Percentiles rank a stretch among this genome's conserved stretches.
These are phyloP conservation scores for Amblyopsis rosae DNA, from an alignment of 2,113 vertebrate species.

Conservation along the genomic window DNA sequence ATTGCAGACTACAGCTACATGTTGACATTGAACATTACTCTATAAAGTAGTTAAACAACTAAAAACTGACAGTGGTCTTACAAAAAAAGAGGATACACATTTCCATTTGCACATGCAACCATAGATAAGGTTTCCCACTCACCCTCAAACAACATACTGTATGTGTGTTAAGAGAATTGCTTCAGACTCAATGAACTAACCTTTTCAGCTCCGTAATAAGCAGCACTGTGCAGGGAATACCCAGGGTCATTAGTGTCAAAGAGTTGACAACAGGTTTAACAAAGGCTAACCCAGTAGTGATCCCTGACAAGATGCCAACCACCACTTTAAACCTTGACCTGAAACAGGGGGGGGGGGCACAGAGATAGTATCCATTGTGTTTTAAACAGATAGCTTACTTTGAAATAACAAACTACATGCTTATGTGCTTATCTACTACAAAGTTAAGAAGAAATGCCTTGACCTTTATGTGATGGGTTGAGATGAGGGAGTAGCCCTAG, in stretches of 20 bases:
- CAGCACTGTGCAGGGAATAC: slow-evolving; percentile 89
- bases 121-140: not conserved
- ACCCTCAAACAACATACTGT: not conserved
- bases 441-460: not conserved
- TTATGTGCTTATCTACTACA: not conserved
- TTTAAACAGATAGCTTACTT: too few relatives aligned
- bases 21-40: not conserved
- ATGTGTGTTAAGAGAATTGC: not conserved
- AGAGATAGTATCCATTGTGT: too few relatives aligned
- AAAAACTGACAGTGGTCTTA: not conserved
- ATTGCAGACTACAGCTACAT: not conserved
- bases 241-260: slow-evolving; percentile 92
- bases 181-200: slow-evolving; percentile 64
- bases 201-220: slow-evolving; percentile 93
- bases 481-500: slow-evolving; percentile 22
- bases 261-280: slow-evolving; percentile 96
- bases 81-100: not conserved
- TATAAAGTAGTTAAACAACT: not conserved
- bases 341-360: slow-evolving; percentile 14
- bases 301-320: slow-evolving; percentile 88
- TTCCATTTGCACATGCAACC: not conserved
- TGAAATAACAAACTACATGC: too few relatives aligned
- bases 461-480: slow-evolving; percentile 8
- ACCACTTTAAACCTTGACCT: slow-evolving; percentile 94
- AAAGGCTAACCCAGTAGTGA: slow-evolving; percentile 91